Base-by-base conservation (phyloP, 2,797 vertebrate species). In the Stomatorhinus walkeri region DNA sequence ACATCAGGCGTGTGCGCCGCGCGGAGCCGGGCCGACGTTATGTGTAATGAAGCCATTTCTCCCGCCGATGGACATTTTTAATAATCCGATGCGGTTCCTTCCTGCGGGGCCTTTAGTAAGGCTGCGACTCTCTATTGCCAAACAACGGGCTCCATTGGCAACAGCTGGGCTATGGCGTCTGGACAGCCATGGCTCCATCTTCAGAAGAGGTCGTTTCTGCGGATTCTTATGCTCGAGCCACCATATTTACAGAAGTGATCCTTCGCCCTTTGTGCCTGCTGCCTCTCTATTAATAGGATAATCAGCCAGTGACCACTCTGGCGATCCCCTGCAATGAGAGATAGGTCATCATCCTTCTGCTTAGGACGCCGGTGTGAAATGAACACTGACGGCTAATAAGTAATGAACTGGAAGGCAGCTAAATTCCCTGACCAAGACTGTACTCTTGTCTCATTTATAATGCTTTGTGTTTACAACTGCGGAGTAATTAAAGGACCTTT, bases 81-180 rank as follows among this genome's bases (percentile, higher is more conserved):
- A 85, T 81, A 87, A 76, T 64, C 84, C 28, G 51, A 88, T 24
- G 32, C 16, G n/a, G 79, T 46, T 61, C 54, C 52, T 61, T 28
- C 2, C 83, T 28, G 51, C 36, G 19, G 79, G 52, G 14, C 85
- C 51, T 83, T 46, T 14, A 85, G 16, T 12, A 19, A 72, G 43
- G 51, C 83, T 49, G 28, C 19, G 88, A 72, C 87, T 87, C 52
- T 89, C 84, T 49, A 36, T 24, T 54, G 87, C 59, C 7, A 89
- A 79, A 89, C 90, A 89, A 90, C 4, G 56, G 48, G 24, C 54
- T 88, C 81, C 43, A 5, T 22, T 85, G 79, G 54, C 28, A 87
- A 89, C 88, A 90, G 90, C 87, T 89, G 89, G 85, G 89, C 64
- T 22, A 48, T 16, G 72, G 81, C 90, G 89, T 88, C 89, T 89